Percentiles rank a stretch among this genome's conserved stretches.
These are phyloP conservation scores for Apeltes quadracus DNA, from an alignment of 2,113 vertebrate genomes.

Conservation along the genomic window DNA sequence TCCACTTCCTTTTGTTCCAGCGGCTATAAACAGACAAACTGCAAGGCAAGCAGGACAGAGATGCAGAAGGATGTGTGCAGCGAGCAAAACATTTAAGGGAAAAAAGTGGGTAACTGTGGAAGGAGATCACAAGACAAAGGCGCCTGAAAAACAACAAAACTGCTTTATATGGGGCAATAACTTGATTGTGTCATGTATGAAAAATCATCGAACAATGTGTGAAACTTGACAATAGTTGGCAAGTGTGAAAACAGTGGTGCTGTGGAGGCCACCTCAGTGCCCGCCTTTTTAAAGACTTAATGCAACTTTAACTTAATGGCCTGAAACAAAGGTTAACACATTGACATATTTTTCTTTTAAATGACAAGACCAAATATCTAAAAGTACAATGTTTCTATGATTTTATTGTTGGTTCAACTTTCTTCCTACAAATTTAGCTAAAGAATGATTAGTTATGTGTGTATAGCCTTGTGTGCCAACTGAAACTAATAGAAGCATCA, in stretches of 20 bases:
- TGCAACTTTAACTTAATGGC: too few relatives aligned
- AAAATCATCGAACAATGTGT: not conserved
- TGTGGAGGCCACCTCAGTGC: not conserved
- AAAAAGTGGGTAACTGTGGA: not conserved
- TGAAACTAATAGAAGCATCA: not conserved
- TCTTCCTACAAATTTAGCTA: not conserved
- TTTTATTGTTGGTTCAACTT: too few relatives aligned
- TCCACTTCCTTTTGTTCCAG: not conserved
- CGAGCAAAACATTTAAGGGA: not conserved
- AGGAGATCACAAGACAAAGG: not conserved
- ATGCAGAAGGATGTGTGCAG: not conserved
- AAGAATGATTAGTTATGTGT: not conserved
- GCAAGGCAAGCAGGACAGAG: constrained; percentile 8
- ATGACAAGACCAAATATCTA: too few relatives aligned
- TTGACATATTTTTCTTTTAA: too few relatives aligned
- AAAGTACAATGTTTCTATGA: too few relatives aligned
- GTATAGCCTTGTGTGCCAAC: too few relatives aligned
- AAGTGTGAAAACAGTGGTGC: not conserved
- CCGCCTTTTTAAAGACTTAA: not conserved
- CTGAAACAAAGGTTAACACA: too few relatives aligned
- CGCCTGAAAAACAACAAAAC: not conserved
- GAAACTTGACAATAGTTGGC: not conserved
- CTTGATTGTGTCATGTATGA: too few relatives aligned
- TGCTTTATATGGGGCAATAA: not conserved
- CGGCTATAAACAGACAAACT: constrained; percentile 17